Percentiles rank a stretch among this genome's conserved stretches.
These are phyloP conservation scores for Oncopodura yosiiana DNA, from an alignment of 1,140 invertebrate genomes.

Conservation along the genomic window DNA sequence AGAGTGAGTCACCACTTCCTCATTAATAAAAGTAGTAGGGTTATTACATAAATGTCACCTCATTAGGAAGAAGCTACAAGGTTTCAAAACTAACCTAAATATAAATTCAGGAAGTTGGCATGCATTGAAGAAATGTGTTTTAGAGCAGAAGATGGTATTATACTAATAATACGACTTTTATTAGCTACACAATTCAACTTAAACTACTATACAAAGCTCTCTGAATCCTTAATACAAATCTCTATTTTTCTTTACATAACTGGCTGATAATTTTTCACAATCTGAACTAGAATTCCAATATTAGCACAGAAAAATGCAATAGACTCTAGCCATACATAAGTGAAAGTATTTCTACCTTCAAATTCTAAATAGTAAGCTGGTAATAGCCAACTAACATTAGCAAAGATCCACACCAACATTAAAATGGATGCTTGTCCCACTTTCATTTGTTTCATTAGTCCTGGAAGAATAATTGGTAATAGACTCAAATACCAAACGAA, in stretches of 20 bases:
- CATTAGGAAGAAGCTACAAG: too few species aligned
- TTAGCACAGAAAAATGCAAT: slow-evolving; percentile 68
- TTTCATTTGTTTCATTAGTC: slow-evolving; percentile 50
- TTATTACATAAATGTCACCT: too few species aligned
- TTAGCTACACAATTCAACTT: neutral
- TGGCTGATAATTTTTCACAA: slow-evolving; percentile 50
- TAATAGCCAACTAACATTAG: slow-evolving; percentile 77
- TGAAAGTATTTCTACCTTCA: slow-evolving; percentile 67
- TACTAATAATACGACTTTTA: neutral
- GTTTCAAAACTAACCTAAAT: too few species aligned
- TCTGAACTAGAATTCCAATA: slow-evolving; percentile 56
- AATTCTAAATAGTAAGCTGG: slow-evolving; percentile 88
- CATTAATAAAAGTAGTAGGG: too few species aligned
- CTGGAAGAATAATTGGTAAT: slow-evolving; percentile 62
- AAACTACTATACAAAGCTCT: neutral
- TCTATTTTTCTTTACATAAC: neutral
- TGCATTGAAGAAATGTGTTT: too few species aligned
- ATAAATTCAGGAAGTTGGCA: too few species aligned
- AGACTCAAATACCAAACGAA: slow-evolving; percentile 93
- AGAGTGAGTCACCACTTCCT: too few species aligned
- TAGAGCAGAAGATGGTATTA: too few species aligned
- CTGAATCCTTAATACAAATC: neutral
- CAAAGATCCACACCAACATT: slow-evolving; percentile 58
- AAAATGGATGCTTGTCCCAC: slow-evolving; percentile 42
- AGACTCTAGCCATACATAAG: slow-evolving; percentile 65